These are phyloP conservation scores for Actinernus sp. DNA, from an alignment of 92 coral and sea anemone genomes.

Conservation along the genomic window DNA sequence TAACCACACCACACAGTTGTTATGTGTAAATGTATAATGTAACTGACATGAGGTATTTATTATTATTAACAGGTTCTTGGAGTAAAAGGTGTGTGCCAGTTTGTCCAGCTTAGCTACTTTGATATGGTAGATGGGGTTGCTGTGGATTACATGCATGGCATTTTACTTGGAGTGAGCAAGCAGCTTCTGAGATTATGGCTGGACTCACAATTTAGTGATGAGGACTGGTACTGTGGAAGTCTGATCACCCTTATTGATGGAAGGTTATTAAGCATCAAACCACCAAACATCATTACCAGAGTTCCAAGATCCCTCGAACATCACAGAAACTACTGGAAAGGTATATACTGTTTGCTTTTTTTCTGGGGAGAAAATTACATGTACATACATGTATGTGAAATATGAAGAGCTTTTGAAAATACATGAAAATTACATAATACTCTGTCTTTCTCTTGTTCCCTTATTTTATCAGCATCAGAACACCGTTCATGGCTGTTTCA, in stretches of 20 bases:
- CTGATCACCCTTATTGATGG: background rate
- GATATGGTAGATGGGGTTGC: conserved; percentile 9
- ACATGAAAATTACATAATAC: no score
- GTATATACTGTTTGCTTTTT: no score
- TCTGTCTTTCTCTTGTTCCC: no score
- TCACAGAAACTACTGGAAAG: conserved; percentile 28
- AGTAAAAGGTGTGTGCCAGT: conserved; percentile 17
- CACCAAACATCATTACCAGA: conserved; percentile 18
- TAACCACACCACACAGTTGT: no score
- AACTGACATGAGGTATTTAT: no score
- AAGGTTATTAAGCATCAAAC: conserved; percentile 20
- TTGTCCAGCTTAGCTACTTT: no score
- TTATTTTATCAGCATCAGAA: conserved; percentile 22
- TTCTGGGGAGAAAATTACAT: no score
- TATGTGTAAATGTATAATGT: no score
- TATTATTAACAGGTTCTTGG: conserved; percentile 17
- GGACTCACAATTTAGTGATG: conserved; percentile 9
- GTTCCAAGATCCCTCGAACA: conserved; percentile 19
- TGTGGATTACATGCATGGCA: conserved; percentile 28
- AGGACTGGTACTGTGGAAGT: conserved; percentile 31
- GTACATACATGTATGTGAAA: no score
- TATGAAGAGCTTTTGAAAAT: no score
- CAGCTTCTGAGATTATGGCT: conserved; percentile 25
- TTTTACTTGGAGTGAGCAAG: conserved; percentile 17
- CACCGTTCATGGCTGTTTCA: conserved; percentile 21